These are phyloP conservation scores for Calliscelio sp. DNA, from an alignment of 2,888 invertebrate genomes.

Conservation along the genomic window DNA sequence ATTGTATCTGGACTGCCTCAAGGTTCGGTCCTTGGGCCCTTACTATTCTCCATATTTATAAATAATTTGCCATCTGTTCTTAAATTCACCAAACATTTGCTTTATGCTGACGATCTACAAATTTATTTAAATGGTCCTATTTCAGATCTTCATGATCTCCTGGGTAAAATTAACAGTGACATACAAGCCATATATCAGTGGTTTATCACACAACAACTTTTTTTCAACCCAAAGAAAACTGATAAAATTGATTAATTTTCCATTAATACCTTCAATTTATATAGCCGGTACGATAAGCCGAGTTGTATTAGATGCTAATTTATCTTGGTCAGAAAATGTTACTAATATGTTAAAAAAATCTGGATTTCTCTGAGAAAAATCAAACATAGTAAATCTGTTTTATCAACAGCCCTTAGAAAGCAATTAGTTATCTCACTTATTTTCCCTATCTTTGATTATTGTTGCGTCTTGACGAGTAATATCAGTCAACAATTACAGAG, in stretches of 20 bases:
- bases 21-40: not conserved
- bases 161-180: not conserved
- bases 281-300: not conserved
- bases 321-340: not conserved
- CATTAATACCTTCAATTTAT: not conserved
- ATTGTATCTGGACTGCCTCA: not conserved
- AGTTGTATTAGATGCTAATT: not conserved
- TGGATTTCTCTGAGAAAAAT: not conserved
- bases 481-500: not conserved
- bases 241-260: not conserved
- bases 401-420: not conserved
- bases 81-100: not conserved
- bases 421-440: not conserved
- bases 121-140: not conserved
- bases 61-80: not conserved
- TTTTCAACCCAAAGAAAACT: not conserved
- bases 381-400: not conserved
- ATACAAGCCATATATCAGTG: not conserved
- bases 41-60: not conserved
- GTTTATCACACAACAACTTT: not conserved
- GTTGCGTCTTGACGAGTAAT: not conserved
- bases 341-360: not conserved
- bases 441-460: not conserved
- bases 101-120: not conserved
- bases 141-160: not conserved